Evolutionary conservation across 1,140 invertebrate species (phyloP).

Genomic region (Grapholita molesta): DNA sequence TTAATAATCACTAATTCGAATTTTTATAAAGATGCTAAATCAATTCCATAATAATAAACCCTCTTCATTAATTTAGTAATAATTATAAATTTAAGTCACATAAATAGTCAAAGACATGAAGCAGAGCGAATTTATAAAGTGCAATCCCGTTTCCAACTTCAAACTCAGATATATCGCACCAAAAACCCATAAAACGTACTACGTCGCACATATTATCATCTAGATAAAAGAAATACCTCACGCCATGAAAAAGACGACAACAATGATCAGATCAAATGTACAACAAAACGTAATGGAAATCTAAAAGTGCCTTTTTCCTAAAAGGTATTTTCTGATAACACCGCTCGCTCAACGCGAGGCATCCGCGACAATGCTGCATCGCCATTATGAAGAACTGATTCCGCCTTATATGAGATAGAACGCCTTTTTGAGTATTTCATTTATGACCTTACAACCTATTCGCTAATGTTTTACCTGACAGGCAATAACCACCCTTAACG

Average conservation of each 20-base stretch:
- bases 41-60: too few species aligned
- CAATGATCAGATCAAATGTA: conserved; percentile 35
- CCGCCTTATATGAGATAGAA: conserved; percentile 38
- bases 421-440: conserved; percentile 33
- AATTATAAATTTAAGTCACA: too few species aligned
- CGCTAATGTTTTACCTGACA: conserved; percentile 2
- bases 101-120: not conserved
- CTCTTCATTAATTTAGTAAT: too few species aligned
- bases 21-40: too few species aligned
- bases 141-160: not conserved
- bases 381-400: conserved; percentile 65
- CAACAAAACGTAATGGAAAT: conserved; percentile 36
- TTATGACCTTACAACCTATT: conserved; percentile 34
- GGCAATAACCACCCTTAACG: conserved; percentile 28
- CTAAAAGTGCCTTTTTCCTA: conserved; percentile 45
- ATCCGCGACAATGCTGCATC: conserved; percentile 55
- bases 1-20: too few species aligned
- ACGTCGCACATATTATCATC: conserved; percentile 2
- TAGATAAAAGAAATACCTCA: conserved; percentile 27
- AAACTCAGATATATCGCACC: not conserved
- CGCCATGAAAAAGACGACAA: conserved; percentile 31
- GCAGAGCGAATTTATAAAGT: not conserved
- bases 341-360: conserved; percentile 39
- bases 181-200: not conserved
- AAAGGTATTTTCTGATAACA: conserved; percentile 59